Evolutionary conservation across 2,888 invertebrate genomes (phyloP), one percentile per base, ranked within the genome.

Genomic region (Meiosimyza platycephala): DNA sequence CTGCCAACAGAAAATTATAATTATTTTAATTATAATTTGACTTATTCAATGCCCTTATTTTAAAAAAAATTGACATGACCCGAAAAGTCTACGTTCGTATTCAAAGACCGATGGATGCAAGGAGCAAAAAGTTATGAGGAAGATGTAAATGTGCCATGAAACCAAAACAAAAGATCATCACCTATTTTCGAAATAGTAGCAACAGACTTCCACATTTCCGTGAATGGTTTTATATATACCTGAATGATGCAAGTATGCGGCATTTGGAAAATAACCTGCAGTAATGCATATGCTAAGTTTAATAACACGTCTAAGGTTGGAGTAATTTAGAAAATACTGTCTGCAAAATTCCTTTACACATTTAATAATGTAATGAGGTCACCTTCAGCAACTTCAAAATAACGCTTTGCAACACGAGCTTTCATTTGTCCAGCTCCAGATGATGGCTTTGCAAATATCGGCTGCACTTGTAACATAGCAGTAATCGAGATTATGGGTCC

Each of bases 391-490:
- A 96, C 92, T 89, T 95, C 95, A 86, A 98, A 98, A 76, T 94
- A 89, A n/a, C 96, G 90, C 79, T 93, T 93, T 0, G 92, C 92
- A 9, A 94, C 87, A 68, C 91, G 90, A 3, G 94, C 93, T 79
- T 91, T 92, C 1, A 93, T 89, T 18, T 90, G 90, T 7, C 90
- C 91, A 73, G 91, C 93, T 0, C 95, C 95, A 11, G 91, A 90
- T 0, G 89, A 88, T 0, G 95, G 94, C 75, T 92, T 92, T 0
- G 92, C 88, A 83, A 97, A 97, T 0, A 98, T 91, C 67, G 93
- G 93, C 85, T 98, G 96, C 2, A 99, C 95, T 90, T 99, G 99
- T 51, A 98, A 89, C 95, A 98, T 95, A 0, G 97, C 92, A 6
- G 96, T 91, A 76, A 99, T 95, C 0, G 94, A 94, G 2, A 96